These are phyloP conservation scores for Coracopsis vasa DNA, from an alignment of 2,113 vertebrate genomes.

Conservation along the genomic window DNA sequence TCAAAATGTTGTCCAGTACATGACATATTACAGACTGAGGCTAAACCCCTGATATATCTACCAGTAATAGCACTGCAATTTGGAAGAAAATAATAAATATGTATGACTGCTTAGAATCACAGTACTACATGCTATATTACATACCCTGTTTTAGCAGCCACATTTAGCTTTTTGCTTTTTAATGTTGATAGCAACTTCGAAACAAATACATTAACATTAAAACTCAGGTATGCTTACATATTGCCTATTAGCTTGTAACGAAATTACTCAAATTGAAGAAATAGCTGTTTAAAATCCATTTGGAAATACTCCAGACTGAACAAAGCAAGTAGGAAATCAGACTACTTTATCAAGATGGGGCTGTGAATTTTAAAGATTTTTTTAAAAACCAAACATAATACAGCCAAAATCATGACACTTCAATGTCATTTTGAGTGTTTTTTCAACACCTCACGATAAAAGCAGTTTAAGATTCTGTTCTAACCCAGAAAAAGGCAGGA, in stretches of 20 bases:
- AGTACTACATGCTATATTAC: neutral
- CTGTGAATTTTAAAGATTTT: conserved; percentile 76
- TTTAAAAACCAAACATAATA: conserved; percentile 44
- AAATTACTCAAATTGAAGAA: conserved; percentile 77
- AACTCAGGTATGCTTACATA: conserved; percentile 48
- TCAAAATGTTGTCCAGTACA: neutral
- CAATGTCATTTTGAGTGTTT: conserved; percentile 73
- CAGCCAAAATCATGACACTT: conserved; percentile 73
- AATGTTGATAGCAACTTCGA: conserved; percentile 54
- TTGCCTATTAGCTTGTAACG: conserved; percentile 65
- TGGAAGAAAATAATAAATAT: conserved; percentile 59
- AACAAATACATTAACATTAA: conserved; percentile 69
- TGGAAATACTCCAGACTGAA: conserved; percentile 71
- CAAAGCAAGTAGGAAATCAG: conserved; percentile 74
- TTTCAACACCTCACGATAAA: conserved; percentile 61
- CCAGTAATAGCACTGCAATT: conserved; percentile 11
- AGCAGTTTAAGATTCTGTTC: conserved; percentile 54
- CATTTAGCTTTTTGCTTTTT: conserved; percentile 67
- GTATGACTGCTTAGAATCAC: conserved; percentile 52
- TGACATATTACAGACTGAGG: conserved; percentile 20
- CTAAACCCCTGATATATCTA: neutral
- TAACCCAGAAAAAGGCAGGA: conserved; percentile 46
- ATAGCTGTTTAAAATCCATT: conserved; percentile 72
- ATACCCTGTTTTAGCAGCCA: conserved; percentile 57
- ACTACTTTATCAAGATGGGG: conserved; percentile 75